Conservation (phyloP, 2,888 invertebrate species). For the Latheticus oryzae region DNA sequence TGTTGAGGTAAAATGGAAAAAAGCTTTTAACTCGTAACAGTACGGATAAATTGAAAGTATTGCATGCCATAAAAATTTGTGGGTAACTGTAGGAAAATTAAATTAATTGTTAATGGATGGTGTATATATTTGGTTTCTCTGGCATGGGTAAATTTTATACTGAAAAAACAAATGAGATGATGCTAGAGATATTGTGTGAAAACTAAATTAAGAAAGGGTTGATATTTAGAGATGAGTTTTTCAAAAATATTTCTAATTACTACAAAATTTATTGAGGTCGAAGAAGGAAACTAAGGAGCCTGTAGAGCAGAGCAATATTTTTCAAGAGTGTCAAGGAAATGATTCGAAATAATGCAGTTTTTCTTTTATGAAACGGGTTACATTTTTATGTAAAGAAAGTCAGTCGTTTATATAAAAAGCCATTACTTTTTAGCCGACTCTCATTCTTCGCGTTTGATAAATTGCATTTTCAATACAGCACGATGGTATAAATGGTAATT, state of each 20-base stretch:
- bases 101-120: conserved; percentile 14
- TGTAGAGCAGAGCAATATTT: conserved; percentile 30
- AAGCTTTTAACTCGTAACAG: conserved; percentile 5
- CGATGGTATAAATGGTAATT: conserved; percentile 44
- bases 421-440: conserved; percentile 33
- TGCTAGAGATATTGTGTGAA: conserved; percentile 5
- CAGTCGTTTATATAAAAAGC: conserved; percentile 36
- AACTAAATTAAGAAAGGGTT: conserved; percentile 24
- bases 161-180: neutral
- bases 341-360: conserved; percentile 41
- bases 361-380: conserved; percentile 30
- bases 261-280: conserved; percentile 25
- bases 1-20: conserved; percentile 2
- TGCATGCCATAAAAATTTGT: conserved; percentile 2
- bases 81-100: conserved; percentile 4
- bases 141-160: conserved; percentile 3
- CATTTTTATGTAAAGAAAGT: conserved; percentile 37
- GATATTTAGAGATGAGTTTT: too few species aligned
- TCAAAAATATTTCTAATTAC: too few species aligned
- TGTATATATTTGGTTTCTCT: conserved; percentile 1
- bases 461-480: conserved; percentile 44
- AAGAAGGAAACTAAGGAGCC: conserved; percentile 10
- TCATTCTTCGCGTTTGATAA: conserved; percentile 42
- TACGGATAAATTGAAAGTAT: conserved; percentile 6
- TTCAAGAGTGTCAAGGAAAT: conserved; percentile 28